A percentile compares a stretch with the other conserved stretches of the same genome.
These are phyloP conservation scores for Parasteatoda tepidariorum DNA, from an alignment of 1,140 invertebrate genomes.

Conservation along the genomic window DNA sequence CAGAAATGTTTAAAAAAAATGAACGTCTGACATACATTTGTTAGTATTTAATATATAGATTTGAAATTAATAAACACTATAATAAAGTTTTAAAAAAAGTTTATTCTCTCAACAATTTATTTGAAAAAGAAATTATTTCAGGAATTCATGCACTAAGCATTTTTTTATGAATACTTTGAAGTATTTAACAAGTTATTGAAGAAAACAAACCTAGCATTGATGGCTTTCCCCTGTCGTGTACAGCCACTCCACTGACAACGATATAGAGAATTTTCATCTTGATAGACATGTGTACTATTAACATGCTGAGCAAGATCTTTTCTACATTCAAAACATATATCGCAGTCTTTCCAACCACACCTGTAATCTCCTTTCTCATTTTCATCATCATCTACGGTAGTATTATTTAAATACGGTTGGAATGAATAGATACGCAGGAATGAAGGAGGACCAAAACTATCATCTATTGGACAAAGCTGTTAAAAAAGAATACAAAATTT, in stretches of 20 bases:
- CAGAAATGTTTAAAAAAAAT: too few species aligned
- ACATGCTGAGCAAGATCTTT: constrained; percentile 56
- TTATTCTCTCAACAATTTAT: too few species aligned
- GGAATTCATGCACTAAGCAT: too few species aligned
- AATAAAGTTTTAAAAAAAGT: too few species aligned
- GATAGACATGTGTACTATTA: constrained; percentile 50
- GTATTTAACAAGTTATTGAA: too few species aligned
- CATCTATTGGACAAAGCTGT: constrained; percentile 46
- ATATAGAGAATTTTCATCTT: constrained; percentile 56
- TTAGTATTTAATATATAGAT: too few species aligned
- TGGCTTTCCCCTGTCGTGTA: constrained; percentile 95
- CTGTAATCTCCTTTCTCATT: constrained; percentile 51
- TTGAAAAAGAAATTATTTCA: too few species aligned
- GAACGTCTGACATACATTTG: too few species aligned
- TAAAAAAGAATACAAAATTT: background rate
- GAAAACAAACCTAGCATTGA: constrained; percentile 88
- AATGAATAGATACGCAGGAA: constrained; percentile 51
- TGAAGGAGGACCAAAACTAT: constrained; percentile 53
- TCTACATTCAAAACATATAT: constrained; percentile 42
- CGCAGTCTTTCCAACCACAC: constrained; percentile 53
- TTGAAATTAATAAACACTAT: too few species aligned
- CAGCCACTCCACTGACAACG: constrained; percentile 93
- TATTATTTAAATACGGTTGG: constrained; percentile 8
- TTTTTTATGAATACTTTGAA: too few species aligned
- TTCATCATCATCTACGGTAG: constrained; percentile 26